Base-by-base conservation (phyloP, 2,888 invertebrate genomes). In the Philopedon plagiatum region DNA sequence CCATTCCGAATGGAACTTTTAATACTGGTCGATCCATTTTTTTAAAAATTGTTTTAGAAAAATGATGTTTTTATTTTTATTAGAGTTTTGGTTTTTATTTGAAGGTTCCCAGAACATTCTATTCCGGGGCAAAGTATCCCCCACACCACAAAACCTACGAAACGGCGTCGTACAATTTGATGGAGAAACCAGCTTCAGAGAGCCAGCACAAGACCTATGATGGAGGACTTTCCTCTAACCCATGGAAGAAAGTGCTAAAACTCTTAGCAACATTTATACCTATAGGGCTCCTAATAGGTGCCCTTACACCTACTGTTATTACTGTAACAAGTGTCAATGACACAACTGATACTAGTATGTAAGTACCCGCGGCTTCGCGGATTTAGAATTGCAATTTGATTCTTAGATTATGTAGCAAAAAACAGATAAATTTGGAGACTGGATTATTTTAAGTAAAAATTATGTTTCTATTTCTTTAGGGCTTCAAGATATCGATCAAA, bases 201-300 rank as follows among this genome's bases (percentile, higher is more conserved):
- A 23, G 21, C 2, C 23, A 56, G 2, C 39, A 70, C 9, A 37
- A 57, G 34, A 29, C 54, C 23, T 21, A 51, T 64, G 39, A 15
- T 2, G 75, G 15, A 66, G 72, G 63, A 34, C 32, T 60, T 26
- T 64, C 71, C 9, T 71, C 46, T 54, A 77, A 2, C 77, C 90
- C 91, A 0, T 91, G 91, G 91, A 89, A 89, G 81, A 88, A 88
- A 76, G 85, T 92, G 39, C 83, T 92, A 9, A 90, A 90, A 68
- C 83, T 93, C 77, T 84, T 92, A 78, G 90, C 92, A 0, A 89
- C 93, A 0, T 87, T 92, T 78, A 86, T 93, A 61, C 93, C 93
- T 0, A 88, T 93, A 57, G 93, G 93, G 0, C 85, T 93, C 57
- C 87, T 93, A 73, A 86, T 93, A 60, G 92, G 93, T 0, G 91